Percentiles rank a stretch among this genome's conserved stretches.
These are phyloP conservation scores for Cairina moschata DNA, from an alignment of 2,113 vertebrate genomes.

Conservation along the genomic window DNA sequence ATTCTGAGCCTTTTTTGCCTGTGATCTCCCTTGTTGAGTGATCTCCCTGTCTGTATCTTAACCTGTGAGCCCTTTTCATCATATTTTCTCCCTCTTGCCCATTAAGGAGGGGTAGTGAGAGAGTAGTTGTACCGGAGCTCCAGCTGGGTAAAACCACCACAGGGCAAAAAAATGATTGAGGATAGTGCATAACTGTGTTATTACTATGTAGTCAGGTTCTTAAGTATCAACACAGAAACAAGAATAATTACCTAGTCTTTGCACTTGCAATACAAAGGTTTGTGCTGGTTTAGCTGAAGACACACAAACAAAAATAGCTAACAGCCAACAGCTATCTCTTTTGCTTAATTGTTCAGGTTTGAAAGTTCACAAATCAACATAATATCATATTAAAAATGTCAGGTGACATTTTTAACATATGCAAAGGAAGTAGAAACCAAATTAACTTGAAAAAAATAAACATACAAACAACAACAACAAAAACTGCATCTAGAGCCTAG, in stretches of 20 bases:
- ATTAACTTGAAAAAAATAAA: background rate
- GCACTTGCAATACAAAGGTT: background rate
- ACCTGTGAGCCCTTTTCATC: too few relatives aligned
- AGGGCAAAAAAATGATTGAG: background rate
- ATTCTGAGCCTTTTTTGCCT: too few relatives aligned
- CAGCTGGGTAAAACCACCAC: too few relatives aligned
- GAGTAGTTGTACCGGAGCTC: too few relatives aligned
- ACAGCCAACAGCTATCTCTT: background rate
- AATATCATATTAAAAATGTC: background rate
- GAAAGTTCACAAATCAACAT: background rate
- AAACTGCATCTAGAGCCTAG: fast-evolving
- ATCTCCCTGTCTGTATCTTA: too few relatives aligned
- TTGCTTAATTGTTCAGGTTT: background rate
- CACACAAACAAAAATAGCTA: background rate
- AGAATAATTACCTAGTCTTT: background rate
- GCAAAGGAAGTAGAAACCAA: background rate
- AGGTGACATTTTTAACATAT: background rate
- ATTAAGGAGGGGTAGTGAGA: too few relatives aligned
- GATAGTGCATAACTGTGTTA: background rate
- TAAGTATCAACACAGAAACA: background rate
- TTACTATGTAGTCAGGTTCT: background rate
- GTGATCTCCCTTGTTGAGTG: too few relatives aligned
- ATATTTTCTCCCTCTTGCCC: too few relatives aligned
- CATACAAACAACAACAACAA: background rate
- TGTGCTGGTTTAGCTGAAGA: background rate